These are phyloP conservation scores for Actinemys pallida DNA, from an alignment of 2,113 vertebrate genomes.

Conservation along the genomic window DNA sequence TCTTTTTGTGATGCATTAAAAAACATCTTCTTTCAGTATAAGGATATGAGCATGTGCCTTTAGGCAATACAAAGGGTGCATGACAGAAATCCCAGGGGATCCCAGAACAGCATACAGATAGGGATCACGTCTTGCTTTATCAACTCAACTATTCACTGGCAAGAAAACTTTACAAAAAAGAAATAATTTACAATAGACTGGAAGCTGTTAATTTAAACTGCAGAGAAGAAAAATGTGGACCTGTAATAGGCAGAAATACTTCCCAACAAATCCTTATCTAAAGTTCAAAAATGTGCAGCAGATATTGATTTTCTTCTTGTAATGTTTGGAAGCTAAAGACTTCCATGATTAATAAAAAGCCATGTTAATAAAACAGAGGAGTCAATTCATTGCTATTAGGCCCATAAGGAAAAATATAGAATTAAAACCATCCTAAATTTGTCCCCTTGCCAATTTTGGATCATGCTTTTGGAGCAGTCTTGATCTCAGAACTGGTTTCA, in stretches of 20 bases:
- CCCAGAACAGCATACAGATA: neutral
- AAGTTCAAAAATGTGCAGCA: neutral
- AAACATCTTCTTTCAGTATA: neutral
- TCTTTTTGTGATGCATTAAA: neutral
- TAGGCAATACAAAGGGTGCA: neutral
- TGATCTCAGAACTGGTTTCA: neutral
- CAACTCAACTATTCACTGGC: neutral
- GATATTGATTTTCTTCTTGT: neutral
- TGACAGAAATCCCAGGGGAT: neutral
- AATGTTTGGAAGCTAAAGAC: neutral
- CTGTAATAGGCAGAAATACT: neutral
- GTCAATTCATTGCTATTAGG: neutral
- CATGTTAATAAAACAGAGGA: neutral
- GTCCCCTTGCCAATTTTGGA: neutral
- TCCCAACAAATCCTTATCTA: neutral
- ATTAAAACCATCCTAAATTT: neutral
- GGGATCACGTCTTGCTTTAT: neutral
- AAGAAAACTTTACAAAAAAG: neutral
- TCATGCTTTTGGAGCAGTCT: neutral
- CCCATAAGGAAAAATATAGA: neutral
- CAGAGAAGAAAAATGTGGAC: neutral
- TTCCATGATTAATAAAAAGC: slow-evolving; percentile 6
- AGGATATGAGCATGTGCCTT: neutral
- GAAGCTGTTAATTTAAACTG: slow-evolving; percentile 18
- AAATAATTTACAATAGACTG: neutral